Evolutionary conservation across 2,888 invertebrate genomes (phyloP).

Genomic region (Boloria selene): DNA sequence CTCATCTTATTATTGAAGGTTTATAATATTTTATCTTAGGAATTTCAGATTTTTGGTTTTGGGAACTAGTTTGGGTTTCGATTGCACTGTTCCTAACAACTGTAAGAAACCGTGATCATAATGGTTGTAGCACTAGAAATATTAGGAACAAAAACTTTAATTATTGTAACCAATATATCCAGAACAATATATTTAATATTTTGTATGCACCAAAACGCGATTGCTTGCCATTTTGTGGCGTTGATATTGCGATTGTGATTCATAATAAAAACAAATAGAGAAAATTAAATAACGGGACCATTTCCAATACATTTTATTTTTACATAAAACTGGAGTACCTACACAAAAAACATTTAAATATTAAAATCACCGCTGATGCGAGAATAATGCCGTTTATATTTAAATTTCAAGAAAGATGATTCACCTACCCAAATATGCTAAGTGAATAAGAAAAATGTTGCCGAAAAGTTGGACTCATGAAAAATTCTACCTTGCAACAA

Average conservation of each 20-base stretch:
- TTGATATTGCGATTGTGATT: slow-evolving; percentile 14
- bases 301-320: slow-evolving; percentile 15
- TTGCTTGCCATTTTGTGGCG: neutral
- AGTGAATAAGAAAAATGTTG: slow-evolving; percentile 24
- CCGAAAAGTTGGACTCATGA: slow-evolving; percentile 20
- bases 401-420: slow-evolving; percentile 15
- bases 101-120: no score
- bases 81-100: no score
- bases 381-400: slow-evolving; percentile 4
- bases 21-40: no score
- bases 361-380: neutral
- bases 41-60: no score
- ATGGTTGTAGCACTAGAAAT: no score
- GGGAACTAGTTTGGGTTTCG: no score
- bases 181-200: neutral
- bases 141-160: no score
- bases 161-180: no score
- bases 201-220: neutral
- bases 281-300: slow-evolving; percentile 3
- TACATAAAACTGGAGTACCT: neutral
- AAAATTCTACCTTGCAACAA: slow-evolving; percentile 11
- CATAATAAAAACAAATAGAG: slow-evolving; percentile 1
- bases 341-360: slow-evolving; percentile 6
- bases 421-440: slow-evolving; percentile 15
- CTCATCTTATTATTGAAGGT: no score